Percentiles rank a stretch among this genome's conserved stretches.
Conservation (phyloP, 2,888 invertebrate species). For the Tineola bisselliella region DNA sequence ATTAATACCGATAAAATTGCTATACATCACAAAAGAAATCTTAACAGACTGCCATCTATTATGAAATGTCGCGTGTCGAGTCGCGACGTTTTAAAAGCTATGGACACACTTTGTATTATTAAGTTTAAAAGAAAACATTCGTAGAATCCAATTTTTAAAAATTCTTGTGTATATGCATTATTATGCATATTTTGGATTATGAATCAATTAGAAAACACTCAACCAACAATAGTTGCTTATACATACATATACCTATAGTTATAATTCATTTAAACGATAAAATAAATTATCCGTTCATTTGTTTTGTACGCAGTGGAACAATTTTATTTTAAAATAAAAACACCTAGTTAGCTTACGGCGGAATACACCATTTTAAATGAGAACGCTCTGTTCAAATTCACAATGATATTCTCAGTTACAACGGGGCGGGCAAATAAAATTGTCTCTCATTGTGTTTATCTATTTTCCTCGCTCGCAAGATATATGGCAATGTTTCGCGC, state of each 20-base stretch:
- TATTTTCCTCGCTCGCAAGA: slow-evolving; percentile 15
- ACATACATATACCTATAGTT: no score
- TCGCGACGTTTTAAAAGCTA: background rate
- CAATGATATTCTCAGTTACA: slow-evolving; percentile 15
- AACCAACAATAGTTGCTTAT: no score
- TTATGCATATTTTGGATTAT: no score
- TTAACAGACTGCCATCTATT: background rate
- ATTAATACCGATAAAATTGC: background rate
- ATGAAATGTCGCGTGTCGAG: background rate
- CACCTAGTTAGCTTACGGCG: background rate
- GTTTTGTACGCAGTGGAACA: background rate
- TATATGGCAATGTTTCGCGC: slow-evolving; percentile 17
- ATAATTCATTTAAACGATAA: no score
- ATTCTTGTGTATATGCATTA: no score
- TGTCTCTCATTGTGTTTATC: slow-evolving; percentile 18
- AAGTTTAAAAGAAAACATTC: background rate
- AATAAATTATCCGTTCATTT: no score
- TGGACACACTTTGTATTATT: background rate
- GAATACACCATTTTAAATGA: background rate
- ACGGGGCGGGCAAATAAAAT: slow-evolving; percentile 17
- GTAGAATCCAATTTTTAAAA: no score
- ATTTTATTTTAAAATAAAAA: background rate
- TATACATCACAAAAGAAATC: slow-evolving; percentile 7
- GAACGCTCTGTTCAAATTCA: background rate
- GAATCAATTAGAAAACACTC: no score